phyloP scores from a whole-genome alignment of 2,113 vertebrate species.

The Casuarius casuarius region DNA sequence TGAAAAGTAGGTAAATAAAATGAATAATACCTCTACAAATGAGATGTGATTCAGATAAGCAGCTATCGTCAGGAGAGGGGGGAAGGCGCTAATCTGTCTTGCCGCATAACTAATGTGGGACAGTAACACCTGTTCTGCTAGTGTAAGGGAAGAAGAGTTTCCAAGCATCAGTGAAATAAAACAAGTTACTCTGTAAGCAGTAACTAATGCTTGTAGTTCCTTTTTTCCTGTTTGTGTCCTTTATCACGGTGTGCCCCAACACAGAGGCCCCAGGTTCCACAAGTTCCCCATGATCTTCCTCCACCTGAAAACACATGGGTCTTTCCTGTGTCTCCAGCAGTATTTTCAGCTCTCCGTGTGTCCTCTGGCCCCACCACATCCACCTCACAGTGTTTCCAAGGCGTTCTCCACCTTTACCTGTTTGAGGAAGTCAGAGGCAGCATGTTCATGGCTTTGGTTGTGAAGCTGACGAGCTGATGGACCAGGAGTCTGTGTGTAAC shows the following conservation, averaged over 20 bases:
- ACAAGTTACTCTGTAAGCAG: not conserved
- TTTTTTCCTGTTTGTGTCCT: not conserved
- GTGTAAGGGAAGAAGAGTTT: not conserved
- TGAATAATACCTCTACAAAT: not conserved
- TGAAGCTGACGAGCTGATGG: not conserved
- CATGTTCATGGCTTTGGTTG: not conserved
- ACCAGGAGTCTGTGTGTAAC: not conserved
- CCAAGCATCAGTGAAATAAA: not conserved
- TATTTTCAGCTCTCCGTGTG: not conserved
- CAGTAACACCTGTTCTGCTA: not conserved
- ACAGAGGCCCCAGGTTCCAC: fast-evolving
- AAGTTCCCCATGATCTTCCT: not conserved
- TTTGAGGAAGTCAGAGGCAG: not conserved
- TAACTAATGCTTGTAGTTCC: not conserved
- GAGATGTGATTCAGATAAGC: not conserved
- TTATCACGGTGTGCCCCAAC: not conserved
- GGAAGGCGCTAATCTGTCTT: not conserved
- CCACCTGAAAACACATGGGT: not conserved
- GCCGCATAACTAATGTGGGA: not conserved
- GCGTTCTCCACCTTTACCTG: not conserved
- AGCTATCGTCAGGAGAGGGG: not conserved
- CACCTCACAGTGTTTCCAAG: not conserved
- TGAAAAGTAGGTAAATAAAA: not conserved
- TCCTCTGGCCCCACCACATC: not conserved
- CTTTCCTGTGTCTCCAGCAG: not conserved